phyloP scores from a whole-genome alignment of 2,797 vertebrate genomes.

The Psittacula echo region DNA sequence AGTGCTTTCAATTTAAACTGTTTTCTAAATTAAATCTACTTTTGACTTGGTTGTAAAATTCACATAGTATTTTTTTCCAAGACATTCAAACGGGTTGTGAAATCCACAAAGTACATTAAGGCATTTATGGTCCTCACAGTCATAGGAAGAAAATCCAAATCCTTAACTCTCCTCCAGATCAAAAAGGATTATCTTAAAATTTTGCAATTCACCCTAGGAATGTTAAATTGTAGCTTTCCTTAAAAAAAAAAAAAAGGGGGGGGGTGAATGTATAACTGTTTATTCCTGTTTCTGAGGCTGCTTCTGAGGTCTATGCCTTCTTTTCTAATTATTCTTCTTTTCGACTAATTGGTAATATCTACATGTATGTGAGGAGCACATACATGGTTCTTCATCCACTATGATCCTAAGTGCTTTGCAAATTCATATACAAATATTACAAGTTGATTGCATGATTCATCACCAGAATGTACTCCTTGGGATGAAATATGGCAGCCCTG shows the following conservation, averaged over 20 bases:
- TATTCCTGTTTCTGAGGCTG: background rate
- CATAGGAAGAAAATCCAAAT: background rate
- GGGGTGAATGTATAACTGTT: background rate
- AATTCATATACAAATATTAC: background rate
- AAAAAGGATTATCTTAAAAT: background rate
- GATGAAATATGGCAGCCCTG: background rate
- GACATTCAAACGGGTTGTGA: background rate
- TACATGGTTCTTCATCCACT: background rate
- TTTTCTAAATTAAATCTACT: background rate
- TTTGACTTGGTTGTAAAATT: background rate
- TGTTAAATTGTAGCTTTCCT: background rate
- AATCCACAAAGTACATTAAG: background rate
- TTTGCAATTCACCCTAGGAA: background rate
- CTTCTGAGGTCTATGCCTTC: background rate
- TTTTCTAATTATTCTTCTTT: background rate
- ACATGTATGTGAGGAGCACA: background rate
- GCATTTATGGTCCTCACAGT: background rate
- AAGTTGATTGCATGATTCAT: background rate
- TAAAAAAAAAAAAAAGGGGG: too few species aligned
- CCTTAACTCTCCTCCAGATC: background rate
- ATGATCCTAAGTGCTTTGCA: background rate
- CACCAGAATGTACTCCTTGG: background rate
- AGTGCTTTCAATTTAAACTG: background rate
- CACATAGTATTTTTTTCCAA: background rate
- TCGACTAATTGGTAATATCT: background rate